Evolutionary conservation across 64 coral and sea anemone genomes (phyloP).

Genomic region (Pocillopora damicornis): DNA sequence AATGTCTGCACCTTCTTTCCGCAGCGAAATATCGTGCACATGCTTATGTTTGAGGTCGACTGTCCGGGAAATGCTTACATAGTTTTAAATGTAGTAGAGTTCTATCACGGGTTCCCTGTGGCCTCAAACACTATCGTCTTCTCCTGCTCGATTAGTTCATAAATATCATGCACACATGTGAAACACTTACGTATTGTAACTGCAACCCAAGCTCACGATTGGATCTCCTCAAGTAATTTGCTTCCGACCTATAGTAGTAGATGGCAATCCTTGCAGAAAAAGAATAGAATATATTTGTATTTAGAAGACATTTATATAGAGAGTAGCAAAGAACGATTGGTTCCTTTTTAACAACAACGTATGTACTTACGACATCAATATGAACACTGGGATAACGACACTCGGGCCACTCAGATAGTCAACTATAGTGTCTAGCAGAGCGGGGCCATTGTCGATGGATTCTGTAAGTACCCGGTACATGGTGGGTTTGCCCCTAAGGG

Average conservation of each 20-base stretch:
- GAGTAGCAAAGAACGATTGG: neutral
- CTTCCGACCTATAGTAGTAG: slow-evolving; percentile 64
- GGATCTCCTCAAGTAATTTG: slow-evolving; percentile 51
- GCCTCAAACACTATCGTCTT: no score
- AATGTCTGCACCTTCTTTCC: no score
- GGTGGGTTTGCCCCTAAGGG: slow-evolving; percentile 47
- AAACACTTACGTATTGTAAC: slow-evolving; percentile 62
- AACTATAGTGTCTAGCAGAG: slow-evolving; percentile 59
- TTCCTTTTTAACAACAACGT: neutral
- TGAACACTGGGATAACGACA: slow-evolving; percentile 60
- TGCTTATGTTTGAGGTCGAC: no score
- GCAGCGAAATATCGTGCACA: no score
- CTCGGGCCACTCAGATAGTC: slow-evolving; percentile 73
- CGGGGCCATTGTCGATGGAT: slow-evolving; percentile 60
- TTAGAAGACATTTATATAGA: no score
- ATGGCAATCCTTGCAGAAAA: slow-evolving; percentile 56
- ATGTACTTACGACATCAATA: slow-evolving; percentile 71
- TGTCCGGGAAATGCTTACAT: no score
- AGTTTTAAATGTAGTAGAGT: no score
- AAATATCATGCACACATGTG: no score
- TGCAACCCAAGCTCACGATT: slow-evolving; percentile 67
- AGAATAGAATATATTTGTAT: neutral
- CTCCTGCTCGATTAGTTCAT: no score
- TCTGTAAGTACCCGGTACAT: slow-evolving; percentile 75
- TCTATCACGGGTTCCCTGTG: no score